These are phyloP conservation scores for Eunapius fragilis DNA, from an alignment of 37 sponge, comb jelly and placozoan genomes.

Conservation along the genomic window DNA sequence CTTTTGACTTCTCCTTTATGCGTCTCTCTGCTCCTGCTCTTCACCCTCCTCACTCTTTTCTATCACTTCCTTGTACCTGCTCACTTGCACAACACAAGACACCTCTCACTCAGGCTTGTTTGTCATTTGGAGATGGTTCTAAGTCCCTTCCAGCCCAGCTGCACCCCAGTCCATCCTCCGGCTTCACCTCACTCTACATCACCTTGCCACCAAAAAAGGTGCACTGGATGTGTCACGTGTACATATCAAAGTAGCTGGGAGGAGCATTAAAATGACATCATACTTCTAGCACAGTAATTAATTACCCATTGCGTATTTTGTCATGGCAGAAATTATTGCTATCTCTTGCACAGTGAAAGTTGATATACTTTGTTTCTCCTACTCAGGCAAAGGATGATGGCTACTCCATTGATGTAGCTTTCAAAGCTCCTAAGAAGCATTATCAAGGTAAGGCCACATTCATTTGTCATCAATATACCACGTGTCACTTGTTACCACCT, in stretches of 20 bases:
- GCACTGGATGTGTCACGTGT: neutral
- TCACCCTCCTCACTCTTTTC: constrained; percentile 1
- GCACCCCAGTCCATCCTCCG: neutral
- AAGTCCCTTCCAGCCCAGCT: neutral
- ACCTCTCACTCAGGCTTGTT: neutral
- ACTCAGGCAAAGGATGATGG: neutral
- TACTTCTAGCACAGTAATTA: too few species aligned
- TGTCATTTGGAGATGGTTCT: neutral
- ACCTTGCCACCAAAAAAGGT: neutral
- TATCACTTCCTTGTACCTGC: constrained; percentile 16
- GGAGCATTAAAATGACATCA: too few species aligned
- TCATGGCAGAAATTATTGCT: neutral
- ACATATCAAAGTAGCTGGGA: neutral
- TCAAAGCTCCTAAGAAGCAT: constrained; percentile 28
- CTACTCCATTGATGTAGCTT: constrained; percentile 19
- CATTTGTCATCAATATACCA: neutral
- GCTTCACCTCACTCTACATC: neutral
- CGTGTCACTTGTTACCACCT: neutral
- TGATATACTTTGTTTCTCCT: neutral
- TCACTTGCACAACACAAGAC: neutral
- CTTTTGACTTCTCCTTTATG: neutral
- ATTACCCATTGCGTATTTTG: too few species aligned
- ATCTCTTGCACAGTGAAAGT: neutral
- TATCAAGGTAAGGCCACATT: neutral
- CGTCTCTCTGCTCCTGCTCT: neutral